A percentile compares a stretch with the other conserved stretches of the same genome.
These are phyloP conservation scores for Esox masquinongy DNA, from an alignment of 2,797 vertebrate species.

Conservation along the genomic window DNA sequence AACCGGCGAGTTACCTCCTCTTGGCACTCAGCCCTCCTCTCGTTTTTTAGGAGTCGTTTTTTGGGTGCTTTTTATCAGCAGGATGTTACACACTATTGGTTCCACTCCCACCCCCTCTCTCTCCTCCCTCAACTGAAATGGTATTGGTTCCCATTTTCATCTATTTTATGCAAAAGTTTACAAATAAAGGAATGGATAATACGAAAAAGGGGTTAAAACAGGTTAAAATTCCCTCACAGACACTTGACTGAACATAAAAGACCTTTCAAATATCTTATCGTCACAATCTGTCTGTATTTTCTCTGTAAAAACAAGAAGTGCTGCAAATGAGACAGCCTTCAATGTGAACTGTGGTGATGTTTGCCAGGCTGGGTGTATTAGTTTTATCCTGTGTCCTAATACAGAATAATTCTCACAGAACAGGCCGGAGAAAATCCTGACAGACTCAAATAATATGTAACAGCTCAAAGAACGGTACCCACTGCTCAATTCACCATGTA, in stretches of 20 bases:
- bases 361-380: background rate
- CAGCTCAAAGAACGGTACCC: background rate
- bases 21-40: conserved; percentile 42
- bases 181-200: background rate
- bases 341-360: background rate
- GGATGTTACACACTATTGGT: conserved; percentile 73
- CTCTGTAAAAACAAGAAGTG: background rate
- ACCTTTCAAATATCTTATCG: background rate
- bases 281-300: background rate
- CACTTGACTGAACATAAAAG: background rate
- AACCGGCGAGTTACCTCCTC: conserved; percentile 19
- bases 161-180: background rate
- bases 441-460: conserved; percentile 1
- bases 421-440: background rate
- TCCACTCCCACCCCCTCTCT: conserved; percentile 28
- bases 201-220: too few species aligned
- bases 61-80: conserved; percentile 46
- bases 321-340: background rate
- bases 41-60: conserved; percentile 56
- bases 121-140: conserved; percentile 14
- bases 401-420: background rate
- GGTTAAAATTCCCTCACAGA: background rate
- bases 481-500: background rate
- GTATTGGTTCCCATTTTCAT: background rate
- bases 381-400: background rate